Conservation (phyloP, 2,888 invertebrate species). For the Drosophila kambysellisi region DNA sequence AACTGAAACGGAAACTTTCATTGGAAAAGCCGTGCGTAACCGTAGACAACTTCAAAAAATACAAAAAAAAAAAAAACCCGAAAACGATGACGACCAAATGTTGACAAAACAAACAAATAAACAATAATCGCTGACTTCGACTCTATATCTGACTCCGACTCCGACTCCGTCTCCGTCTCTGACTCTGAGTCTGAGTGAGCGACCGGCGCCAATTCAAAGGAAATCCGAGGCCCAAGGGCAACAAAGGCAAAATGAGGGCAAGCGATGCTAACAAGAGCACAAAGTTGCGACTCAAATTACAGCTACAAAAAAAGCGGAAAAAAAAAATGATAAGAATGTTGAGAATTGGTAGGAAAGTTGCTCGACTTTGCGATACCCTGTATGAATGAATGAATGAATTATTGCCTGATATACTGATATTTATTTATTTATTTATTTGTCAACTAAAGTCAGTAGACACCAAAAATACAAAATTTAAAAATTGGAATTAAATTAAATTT, state of each 20-base stretch:
- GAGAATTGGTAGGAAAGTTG: not conserved
- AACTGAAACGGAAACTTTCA: constrained; percentile 65
- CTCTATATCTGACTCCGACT: not conserved
- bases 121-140: constrained; percentile 42
- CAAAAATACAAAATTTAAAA: too few species aligned
- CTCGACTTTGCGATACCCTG: not conserved
- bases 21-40: constrained; percentile 64
- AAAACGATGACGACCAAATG: constrained; percentile 60
- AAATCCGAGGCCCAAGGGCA: constrained; percentile 52
- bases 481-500: too few species aligned
- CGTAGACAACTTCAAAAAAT: constrained; percentile 62
- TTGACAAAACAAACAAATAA: constrained; percentile 79
- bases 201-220: constrained; percentile 72
- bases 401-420: not conserved
- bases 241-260: constrained; percentile 31
- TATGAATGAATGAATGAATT: not conserved
- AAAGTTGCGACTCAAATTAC: constrained; percentile 70
- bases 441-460: too few species aligned
- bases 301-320: constrained; percentile 15
- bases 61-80: constrained; percentile 8
- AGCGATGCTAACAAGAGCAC: constrained; percentile 48
- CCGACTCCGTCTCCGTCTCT: not conserved
- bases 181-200: constrained; percentile 3
- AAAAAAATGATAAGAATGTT: constrained; percentile 6
- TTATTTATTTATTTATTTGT: too few species aligned